Base-by-base conservation (phyloP, 2,888 invertebrate species). In the Philhelius pedissequus region DNA sequence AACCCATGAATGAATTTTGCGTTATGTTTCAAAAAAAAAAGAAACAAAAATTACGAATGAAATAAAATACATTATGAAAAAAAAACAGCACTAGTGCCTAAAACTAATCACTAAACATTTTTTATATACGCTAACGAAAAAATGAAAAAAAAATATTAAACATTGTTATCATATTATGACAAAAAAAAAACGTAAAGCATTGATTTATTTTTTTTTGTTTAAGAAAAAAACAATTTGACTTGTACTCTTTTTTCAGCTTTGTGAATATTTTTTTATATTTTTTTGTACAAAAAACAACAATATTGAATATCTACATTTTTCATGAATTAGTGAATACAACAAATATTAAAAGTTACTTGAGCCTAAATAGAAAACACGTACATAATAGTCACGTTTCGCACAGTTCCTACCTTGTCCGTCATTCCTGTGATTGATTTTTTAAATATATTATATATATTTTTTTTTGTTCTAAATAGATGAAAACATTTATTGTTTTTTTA, bases 61-160 rank as follows among this genome's bases (percentile, higher is more conserved):
- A 81, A 50, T 82, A 66, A 69, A 45, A 45, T 22, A 78, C 18
- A 74, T 20, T 38, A 50, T 43, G 64, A 20, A 77, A 83, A 76
- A 82, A 74, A 82, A 86, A 89, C 87, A 89, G 90, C 90, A 90
- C 90, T 90, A 90, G 90, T 90, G 90, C 90, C 90, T 90, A 89
- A 82, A 81, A 86, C 78, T 86, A 80, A 86, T 83, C 86, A 87
- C 86, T 86, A 78, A 86, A 86, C 79, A 86, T 81, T 78, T 87
- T 86, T 87, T 86, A 87, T 81, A 87, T 75, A 83, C 70, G 74
- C 79, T 81, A 82, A 79, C 30, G 54, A 80, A 60, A 68, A 69
- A 78, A 43, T 11, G n/a, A 35, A 69, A 43, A 69, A 48, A 75
- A 75, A 58, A 73, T 58, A 48, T 35, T 54, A 73, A 68, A 81